These are phyloP conservation scores for Drosophila serrata DNA, from an alignment of 1,140 invertebrate species.

Conservation along the genomic window DNA sequence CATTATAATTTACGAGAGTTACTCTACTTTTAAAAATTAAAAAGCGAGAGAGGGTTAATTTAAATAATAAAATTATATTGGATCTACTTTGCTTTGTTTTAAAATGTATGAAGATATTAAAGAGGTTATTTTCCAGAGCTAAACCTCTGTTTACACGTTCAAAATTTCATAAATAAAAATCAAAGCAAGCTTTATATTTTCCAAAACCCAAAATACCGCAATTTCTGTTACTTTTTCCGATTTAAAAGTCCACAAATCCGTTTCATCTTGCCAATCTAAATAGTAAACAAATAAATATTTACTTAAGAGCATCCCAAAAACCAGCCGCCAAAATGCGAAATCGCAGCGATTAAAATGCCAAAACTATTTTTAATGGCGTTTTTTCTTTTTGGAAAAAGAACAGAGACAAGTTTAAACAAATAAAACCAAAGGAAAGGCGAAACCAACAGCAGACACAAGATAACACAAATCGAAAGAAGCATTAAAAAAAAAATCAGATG, in stretches of 20 bases:
- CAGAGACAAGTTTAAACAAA: slow-evolving; percentile 37
- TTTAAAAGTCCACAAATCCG: slow-evolving; percentile 1
- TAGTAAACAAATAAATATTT: slow-evolving; percentile 41
- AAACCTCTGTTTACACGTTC: background rate
- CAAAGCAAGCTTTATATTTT: background rate
- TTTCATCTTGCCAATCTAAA: slow-evolving; percentile 39
- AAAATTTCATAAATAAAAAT: background rate
- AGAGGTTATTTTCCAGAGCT: background rate
- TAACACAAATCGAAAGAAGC: slow-evolving; percentile 23
- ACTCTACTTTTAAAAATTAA: slow-evolving; percentile 8
- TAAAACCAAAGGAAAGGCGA: slow-evolving; percentile 13
- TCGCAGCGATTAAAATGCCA: slow-evolving; percentile 46
- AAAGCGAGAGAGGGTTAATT: no score
- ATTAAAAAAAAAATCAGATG: slow-evolving; percentile 20
- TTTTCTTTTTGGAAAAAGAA: slow-evolving; percentile 48
- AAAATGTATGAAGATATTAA: background rate
- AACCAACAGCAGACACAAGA: slow-evolving; percentile 12
- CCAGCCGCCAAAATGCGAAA: no score
- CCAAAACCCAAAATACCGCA: background rate
- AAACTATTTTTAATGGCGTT: slow-evolving; percentile 56
- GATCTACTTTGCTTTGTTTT: background rate
- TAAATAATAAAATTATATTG: background rate
- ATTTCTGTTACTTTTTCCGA: slow-evolving; percentile 4
- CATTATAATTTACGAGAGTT: background rate
- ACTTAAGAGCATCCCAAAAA: slow-evolving; percentile 22